Base-by-base conservation (phyloP, 2,888 invertebrate species). In the Seladonia tumulorum region DNA sequence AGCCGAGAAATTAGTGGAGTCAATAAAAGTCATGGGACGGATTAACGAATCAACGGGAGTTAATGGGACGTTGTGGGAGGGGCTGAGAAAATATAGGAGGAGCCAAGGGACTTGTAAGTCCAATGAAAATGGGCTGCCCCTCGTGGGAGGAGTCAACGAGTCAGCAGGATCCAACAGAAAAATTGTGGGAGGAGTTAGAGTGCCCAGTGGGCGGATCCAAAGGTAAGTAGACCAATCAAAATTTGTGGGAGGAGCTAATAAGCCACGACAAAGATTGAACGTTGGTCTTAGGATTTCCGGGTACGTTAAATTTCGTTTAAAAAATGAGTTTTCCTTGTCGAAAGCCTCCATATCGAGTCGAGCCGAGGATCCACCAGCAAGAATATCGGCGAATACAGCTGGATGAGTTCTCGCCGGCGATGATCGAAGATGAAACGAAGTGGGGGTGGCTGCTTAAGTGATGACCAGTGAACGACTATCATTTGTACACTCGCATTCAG, bases 401-500 rank as follows among this genome's bases (percentile, higher is more conserved):
- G 35, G 16, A 53, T 39, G 76, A 77, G n/a, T 68, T 49, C 63
- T 47, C 49, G 72, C 25, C 25, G 72, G 42, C 18, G 72, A 29
- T 73, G 49, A 35, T 72, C 47, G 25, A 16, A 47, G 47, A 72
- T 49, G 10, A 39, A 68, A 68, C 68, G 35, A 39, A n/a, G 68
- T 22, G 49, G 53, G 22, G 29, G 45, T 42, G 22, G 53, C 39
- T 49, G 57, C 53, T 78, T 29, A 29, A 63, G 29, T 25, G 63
- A 79, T 66, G 68, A 63, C 57, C 49, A 35, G 73, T 49, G 66
- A 73, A 29, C 79, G 71, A 85, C 66, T 35, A 68, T 77, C 66
- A 83, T 63, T 82, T 42, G 80, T 83, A 79, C 78, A 79, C 73
- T 79, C 76, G 72, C 77, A 71, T 77, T 90, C 91, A 80, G 88